Evolutionary conservation across 2,888 invertebrate species (phyloP), one percentile per base, ranked within the genome.

Genomic region (Ypsolopha sequella): DNA sequence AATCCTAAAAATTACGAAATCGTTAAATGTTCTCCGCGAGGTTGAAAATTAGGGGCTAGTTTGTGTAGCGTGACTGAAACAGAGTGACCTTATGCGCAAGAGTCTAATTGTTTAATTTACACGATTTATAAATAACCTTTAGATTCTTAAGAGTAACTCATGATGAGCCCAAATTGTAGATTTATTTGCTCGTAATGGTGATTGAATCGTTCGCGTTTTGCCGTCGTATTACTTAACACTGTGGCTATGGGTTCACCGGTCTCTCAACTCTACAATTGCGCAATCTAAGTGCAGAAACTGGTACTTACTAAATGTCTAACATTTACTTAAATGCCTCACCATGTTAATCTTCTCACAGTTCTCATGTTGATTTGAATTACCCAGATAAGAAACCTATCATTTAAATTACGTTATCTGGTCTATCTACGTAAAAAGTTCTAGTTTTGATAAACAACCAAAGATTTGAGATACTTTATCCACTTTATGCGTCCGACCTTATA

Each of bases 251-350:
- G 48, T 45, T 35, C 36, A 38, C 53, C 53, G 48, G 41, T 53
- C 53, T 53, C 53, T 51, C 47, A 36, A 11, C 11, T 38, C 43
- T 10, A 10, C 11, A 7, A n/a, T 51, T 53, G 50, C 50, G 53
- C 50, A 53, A 53, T 50, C 11, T 24, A 33, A 14, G 41, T 44
- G 14, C 34, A 13, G 9, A 24, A 24, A 24, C 53, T 59, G 57
- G 54, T 58, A 56, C 58, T 60, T 53, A 55, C 24, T 3, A 24
- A 24, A 58, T 56, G 51, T 55, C 52, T 57, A 53, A 56, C 52
- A 36, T 51, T 54, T 53, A 52, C 56, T 54, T 38, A 52, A 51
- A 56, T 54, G 52, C 53, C 53, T 56, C 2, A 24, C 24, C 53
- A 24, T 53, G 55, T 24, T 24, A 24, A 24, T 24, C 24, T 24